Percentiles rank a stretch among this genome's conserved stretches.
Evolutionary conservation across 2,797 vertebrate genomes (phyloP).

Genomic region (Micromesistius poutassou): DNA sequence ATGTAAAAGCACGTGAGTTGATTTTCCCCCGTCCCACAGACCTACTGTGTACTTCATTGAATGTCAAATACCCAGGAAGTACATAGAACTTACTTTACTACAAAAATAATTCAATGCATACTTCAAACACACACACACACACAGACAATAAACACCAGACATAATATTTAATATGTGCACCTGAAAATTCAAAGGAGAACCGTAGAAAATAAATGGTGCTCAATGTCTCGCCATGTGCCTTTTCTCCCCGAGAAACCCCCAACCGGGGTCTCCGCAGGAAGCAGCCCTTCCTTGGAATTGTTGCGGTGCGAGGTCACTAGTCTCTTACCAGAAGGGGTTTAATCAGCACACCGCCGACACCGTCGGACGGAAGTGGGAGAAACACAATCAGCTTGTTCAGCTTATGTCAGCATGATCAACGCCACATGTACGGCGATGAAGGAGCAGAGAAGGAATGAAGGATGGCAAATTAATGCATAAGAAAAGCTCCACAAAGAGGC

Average conservation of each 20-base stretch:
- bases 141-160: neutral
- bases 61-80: neutral
- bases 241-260: too few species aligned
- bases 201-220: too few species aligned
- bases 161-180: too few species aligned
- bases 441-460: conserved; percentile 32
- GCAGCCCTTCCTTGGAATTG: neutral
- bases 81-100: too few species aligned
- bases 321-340: conserved; percentile 31
- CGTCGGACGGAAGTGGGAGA: neutral
- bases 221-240: too few species aligned
- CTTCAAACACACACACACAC: neutral
- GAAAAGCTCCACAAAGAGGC: conserved; percentile 33
- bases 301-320: conserved; percentile 19
- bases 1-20: conserved; percentile 19
- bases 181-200: conserved; percentile 6
- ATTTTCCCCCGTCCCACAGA: neutral
- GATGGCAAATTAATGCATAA: conserved; percentile 52
- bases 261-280: neutral
- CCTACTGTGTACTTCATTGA: conserved; percentile 10
- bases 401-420: conserved; percentile 53
- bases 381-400: conserved; percentile 42
- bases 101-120: neutral
- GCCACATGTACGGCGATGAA: conserved; percentile 28
- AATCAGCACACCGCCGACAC: conserved; percentile 42